Evolutionary conservation across 2,888 invertebrate genomes (phyloP).

Genomic region (Stenolophus ochropezus): DNA sequence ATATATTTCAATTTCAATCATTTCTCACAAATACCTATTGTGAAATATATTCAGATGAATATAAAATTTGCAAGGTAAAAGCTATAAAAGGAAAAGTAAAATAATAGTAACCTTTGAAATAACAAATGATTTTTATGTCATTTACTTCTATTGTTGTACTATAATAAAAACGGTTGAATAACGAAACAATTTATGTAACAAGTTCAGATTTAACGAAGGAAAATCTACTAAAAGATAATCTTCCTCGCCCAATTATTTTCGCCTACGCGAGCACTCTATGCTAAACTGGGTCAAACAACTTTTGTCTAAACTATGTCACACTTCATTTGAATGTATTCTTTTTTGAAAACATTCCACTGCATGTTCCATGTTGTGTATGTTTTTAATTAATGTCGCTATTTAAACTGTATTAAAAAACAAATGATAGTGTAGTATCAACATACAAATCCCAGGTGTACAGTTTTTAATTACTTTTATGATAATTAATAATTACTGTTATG

Average conservation of each 20-base stretch:
- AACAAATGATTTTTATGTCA: conserved; percentile 36
- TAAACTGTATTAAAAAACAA: background rate
- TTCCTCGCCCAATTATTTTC: conserved; percentile 25
- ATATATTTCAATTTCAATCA: conserved; percentile 11
- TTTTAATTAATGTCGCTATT: background rate
- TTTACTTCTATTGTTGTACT: conserved; percentile 4
- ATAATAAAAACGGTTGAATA: background rate
- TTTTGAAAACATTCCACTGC: background rate
- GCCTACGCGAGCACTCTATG: background rate
- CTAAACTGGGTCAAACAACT: conserved; percentile 37
- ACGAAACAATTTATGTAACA: background rate
- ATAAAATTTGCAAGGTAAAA: conserved; percentile 20
- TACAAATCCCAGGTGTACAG: conserved; percentile 6
- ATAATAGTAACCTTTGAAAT: conserved; percentile 19
- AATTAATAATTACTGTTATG: conserved; percentile 10
- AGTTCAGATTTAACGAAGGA: background rate
- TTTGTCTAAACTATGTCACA: conserved; percentile 31
- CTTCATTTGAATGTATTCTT: background rate
- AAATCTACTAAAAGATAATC: conserved; percentile 6
- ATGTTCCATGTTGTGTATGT: conserved; percentile 1
- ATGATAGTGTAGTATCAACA: background rate
- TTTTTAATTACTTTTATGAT: conserved; percentile 25
- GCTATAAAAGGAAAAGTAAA: conserved; percentile 7
- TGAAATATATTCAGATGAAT: conserved; percentile 8
- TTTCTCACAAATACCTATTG: background rate